Evolutionary conservation across 2,797 vertebrate species (phyloP).

Genomic region (Nothura maculosa): DNA sequence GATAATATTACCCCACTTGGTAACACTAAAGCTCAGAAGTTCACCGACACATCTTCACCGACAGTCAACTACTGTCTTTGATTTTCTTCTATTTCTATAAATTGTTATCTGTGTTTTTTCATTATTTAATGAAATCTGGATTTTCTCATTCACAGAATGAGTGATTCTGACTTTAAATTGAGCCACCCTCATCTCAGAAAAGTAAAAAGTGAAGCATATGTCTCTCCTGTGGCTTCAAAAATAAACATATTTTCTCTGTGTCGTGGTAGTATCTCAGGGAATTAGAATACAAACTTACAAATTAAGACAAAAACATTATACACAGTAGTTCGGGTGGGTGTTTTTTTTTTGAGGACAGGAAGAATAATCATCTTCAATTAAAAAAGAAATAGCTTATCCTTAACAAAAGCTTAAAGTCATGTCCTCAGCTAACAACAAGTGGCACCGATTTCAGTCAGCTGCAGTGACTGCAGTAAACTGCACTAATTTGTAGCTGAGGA

Average conservation of each 20-base stretch:
- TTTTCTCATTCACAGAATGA: constrained; percentile 33
- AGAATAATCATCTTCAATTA: background rate
- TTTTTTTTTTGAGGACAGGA: background rate
- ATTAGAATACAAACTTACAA: background rate
- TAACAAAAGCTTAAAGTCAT: background rate
- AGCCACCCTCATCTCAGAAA: background rate
- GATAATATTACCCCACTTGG: constrained; percentile 5
- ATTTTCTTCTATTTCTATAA: background rate
- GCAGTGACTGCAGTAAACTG: background rate
- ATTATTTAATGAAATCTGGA: background rate
- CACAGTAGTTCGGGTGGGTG: background rate
- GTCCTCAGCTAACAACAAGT: background rate
- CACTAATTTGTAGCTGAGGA: background rate
- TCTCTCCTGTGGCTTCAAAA: background rate
- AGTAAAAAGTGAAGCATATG: background rate
- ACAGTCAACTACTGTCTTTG: background rate
- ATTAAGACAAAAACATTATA: background rate
- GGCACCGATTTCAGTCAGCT: background rate
- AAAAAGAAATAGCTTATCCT: background rate
- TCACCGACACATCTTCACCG: background rate
- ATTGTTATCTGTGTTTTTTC: background rate
- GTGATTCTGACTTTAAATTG: constrained; percentile 24
- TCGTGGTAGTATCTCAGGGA: background rate
- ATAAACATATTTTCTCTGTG: background rate
- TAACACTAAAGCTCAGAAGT: background rate